Percentiles rank a stretch among this genome's conserved stretches.
Evolutionary conservation across 2,113 vertebrate species (phyloP).

Genomic region (Macheiramphus alcinus): DNA sequence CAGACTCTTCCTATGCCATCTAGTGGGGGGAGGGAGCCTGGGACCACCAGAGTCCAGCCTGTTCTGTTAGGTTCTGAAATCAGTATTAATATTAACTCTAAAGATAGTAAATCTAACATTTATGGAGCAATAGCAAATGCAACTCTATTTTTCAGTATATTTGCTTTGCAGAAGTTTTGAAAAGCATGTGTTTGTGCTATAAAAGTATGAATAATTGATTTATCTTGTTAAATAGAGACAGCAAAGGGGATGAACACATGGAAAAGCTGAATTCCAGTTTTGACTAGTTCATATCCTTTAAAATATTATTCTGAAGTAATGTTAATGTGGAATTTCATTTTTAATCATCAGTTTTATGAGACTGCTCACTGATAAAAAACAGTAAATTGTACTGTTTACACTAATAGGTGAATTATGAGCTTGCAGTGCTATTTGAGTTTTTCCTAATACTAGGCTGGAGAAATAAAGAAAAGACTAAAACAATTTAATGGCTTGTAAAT

Average conservation of each 20-base stretch:
- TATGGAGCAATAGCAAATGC: background rate
- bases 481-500: background rate
- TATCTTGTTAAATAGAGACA: background rate
- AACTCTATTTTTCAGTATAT: background rate
- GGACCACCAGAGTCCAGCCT: background rate
- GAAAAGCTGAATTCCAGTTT: background rate
- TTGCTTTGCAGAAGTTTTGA: background rate
- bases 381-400: background rate
- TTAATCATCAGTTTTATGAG: background rate
- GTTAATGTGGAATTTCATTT: background rate
- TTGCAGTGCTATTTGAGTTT: background rate
- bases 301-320: background rate
- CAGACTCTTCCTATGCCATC: constrained; percentile 7
- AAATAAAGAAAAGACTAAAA: background rate
- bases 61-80: background rate
- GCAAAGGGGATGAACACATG: background rate
- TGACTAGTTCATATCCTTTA: background rate
- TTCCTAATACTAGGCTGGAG: background rate
- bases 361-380: background rate
- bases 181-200: background rate
- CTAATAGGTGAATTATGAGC: background rate
- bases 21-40: background rate
- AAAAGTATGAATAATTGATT: background rate
- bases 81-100: background rate
- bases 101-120: background rate